Evolutionary conservation across 2,113 vertebrate species (phyloP).

Genomic region (Pao palembangensis): DNA sequence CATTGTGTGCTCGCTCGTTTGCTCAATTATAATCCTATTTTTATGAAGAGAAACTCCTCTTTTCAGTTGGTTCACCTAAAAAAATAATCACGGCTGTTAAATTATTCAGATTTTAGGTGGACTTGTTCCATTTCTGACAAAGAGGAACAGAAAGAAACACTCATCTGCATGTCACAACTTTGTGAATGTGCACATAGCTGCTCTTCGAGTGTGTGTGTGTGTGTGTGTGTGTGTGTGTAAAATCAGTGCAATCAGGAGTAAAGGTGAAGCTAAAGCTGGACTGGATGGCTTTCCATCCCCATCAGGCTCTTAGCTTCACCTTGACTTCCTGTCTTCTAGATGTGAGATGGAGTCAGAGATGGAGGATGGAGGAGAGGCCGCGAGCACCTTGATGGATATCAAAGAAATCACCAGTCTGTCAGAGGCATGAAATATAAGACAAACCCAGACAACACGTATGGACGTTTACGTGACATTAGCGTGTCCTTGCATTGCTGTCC

Average conservation of each 20-base stretch:
- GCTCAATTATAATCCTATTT: conserved; percentile 18
- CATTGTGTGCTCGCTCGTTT: conserved; percentile 5
- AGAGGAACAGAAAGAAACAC: background rate
- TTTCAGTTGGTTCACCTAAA: too few species aligned
- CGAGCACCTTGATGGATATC: background rate
- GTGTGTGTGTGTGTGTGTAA: too few species aligned
- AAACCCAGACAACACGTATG: too few species aligned
- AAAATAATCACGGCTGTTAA: too few species aligned
- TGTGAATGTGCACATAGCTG: too few species aligned
- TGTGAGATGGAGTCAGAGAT: background rate
- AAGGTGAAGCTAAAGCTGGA: conserved; percentile 6
- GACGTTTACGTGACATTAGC: too few species aligned
- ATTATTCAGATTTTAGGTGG: background rate
- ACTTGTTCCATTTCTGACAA: background rate
- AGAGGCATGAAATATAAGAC: too few species aligned
- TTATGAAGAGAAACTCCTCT: too few species aligned
- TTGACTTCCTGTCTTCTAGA: conserved; percentile 47
- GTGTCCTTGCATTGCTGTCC: too few species aligned
- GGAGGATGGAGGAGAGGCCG: background rate
- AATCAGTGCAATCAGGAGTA: too few species aligned
- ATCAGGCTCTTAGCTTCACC: conserved; percentile 37
- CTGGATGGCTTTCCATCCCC: conserved; percentile 21
- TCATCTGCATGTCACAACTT: background rate
- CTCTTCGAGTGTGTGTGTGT: too few species aligned
- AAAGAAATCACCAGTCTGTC: background rate